Conservation (phyloP, 2,888 invertebrate genomes). For the Tenthredo mesomela region DNA sequence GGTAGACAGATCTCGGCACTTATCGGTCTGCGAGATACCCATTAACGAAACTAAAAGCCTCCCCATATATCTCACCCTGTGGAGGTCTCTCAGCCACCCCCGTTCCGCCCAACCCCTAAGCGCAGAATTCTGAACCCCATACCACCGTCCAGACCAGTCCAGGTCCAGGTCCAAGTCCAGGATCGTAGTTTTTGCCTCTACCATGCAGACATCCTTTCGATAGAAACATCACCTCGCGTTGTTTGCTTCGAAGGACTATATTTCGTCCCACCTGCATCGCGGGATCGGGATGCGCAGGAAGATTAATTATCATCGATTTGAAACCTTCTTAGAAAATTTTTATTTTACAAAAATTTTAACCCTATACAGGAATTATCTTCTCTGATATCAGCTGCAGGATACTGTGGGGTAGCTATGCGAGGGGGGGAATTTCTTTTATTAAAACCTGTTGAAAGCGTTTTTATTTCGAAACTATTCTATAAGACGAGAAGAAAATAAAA, state of each 20-base stretch:
- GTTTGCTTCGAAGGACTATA: conserved; percentile 70
- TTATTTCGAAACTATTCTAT: too few species aligned
- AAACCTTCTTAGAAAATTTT: too few species aligned
- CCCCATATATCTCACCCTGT: conserved; percentile 74
- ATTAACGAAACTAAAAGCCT: conserved; percentile 78
- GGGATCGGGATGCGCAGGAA: too few species aligned
- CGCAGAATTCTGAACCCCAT: conserved; percentile 36
- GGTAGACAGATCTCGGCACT: conserved; percentile 78
- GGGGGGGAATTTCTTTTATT: background rate
- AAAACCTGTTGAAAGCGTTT: background rate
- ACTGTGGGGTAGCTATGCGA: too few species aligned
- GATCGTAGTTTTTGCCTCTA: conserved; percentile 6
- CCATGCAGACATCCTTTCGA: conserved; percentile 61
- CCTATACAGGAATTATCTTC: too few species aligned
- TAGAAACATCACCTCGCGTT: conserved; percentile 73
- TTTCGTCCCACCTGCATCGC: conserved; percentile 71
- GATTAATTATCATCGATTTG: too few species aligned
- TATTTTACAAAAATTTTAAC: background rate
- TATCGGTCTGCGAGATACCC: conserved; percentile 78
- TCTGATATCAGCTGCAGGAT: too few species aligned
- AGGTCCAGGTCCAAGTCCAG: background rate
- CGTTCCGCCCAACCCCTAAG: conserved; percentile 54
- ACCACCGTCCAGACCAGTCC: conserved; percentile 20
- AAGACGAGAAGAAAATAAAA: background rate
- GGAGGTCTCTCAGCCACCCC: conserved; percentile 63